Percentiles rank a stretch among this genome's conserved stretches.
These are phyloP conservation scores for Taurulus bubalis DNA, from an alignment of 2,113 vertebrate genomes.

Conservation along the genomic window DNA sequence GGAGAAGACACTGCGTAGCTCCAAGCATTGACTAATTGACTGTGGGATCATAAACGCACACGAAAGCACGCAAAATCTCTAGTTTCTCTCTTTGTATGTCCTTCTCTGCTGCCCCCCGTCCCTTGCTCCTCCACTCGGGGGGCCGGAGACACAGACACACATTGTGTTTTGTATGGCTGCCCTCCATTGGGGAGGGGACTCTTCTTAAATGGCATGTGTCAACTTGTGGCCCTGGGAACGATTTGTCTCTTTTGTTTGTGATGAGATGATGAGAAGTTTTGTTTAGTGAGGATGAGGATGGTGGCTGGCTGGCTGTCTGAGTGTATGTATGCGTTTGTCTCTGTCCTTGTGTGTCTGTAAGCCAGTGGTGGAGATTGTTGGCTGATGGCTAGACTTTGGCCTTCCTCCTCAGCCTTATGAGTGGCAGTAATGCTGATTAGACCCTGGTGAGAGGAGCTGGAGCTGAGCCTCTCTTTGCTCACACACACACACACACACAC, in stretches of 20 bases:
- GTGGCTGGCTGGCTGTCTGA: conserved; percentile 42
- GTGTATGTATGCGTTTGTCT: neutral
- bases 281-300: conserved; percentile 66
- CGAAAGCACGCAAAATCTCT: conserved; percentile 28
- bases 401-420: conserved; percentile 47
- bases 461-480: conserved; percentile 59
- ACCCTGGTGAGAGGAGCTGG: conserved; percentile 54
- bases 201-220: conserved; percentile 73
- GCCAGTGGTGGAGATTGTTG: conserved; percentile 49
- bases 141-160: conserved; percentile 62
- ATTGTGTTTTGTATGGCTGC: conserved; percentile 69
- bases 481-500: conserved; percentile 23
- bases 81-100: conserved; percentile 27
- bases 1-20: conserved; percentile 43
- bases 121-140: conserved; percentile 26
- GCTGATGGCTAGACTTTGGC: conserved; percentile 59
- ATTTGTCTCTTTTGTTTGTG: conserved; percentile 73
- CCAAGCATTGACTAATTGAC: conserved; percentile 50
- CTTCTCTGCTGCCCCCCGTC: conserved; percentile 8
- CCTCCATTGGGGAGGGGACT: conserved; percentile 65
- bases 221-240: conserved; percentile 77
- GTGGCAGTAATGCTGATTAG: conserved; percentile 53
- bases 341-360: conserved; percentile 24
- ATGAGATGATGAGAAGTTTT: conserved; percentile 73
- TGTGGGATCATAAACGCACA: conserved; percentile 48